Conservation (phyloP, 2,113 vertebrate species). For the Gopherus flavomarginatus region DNA sequence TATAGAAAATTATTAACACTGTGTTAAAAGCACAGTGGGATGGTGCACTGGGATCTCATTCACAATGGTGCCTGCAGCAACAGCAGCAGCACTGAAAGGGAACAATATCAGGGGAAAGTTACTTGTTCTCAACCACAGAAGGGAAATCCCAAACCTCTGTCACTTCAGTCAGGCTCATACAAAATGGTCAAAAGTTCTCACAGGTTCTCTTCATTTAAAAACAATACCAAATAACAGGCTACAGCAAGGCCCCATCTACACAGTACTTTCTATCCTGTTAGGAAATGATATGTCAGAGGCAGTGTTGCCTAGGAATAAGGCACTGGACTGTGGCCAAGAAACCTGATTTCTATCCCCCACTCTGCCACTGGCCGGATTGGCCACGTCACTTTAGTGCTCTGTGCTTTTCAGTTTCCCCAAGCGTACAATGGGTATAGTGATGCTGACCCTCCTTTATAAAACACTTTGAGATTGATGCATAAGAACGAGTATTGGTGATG, state of each 20-base stretch:
- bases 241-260: neutral
- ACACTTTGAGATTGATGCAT: neutral
- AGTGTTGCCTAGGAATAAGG: neutral
- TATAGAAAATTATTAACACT: constrained; percentile 62
- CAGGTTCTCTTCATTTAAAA: rapidly evolving
- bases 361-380: neutral
- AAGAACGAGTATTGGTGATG: neutral
- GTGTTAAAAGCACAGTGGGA: constrained; percentile 67
- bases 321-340: neutral
- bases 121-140: neutral
- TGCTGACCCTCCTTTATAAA: neutral
- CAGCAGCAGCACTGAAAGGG: constrained; percentile 11
- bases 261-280: neutral
- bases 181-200: neutral
- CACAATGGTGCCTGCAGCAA: neutral
- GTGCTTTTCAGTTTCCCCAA: neutral
- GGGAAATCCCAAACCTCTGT: neutral
- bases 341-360: neutral
- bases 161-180: neutral
- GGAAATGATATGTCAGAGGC: neutral
- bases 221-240: neutral
- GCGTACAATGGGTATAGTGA: neutral
- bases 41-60: constrained; percentile 50
- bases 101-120: constrained; percentile 36
- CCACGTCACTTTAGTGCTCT: neutral